Evolutionary conservation across 2,888 invertebrate genomes (phyloP).

Genomic region (Nephrotoma guestfalica): DNA sequence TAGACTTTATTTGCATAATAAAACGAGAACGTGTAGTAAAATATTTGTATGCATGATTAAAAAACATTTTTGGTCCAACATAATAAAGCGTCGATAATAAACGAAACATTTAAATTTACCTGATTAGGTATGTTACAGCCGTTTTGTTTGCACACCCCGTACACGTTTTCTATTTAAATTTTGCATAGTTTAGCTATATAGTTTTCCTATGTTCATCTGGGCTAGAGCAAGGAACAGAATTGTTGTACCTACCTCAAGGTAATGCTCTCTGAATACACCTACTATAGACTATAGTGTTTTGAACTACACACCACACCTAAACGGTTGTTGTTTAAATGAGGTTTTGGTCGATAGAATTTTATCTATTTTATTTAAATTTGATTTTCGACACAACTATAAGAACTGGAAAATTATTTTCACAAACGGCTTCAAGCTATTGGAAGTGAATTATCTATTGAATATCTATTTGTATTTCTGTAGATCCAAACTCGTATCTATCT

Average conservation of each 20-base stretch:
- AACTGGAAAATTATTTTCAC: not conserved
- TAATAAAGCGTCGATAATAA: too few species aligned
- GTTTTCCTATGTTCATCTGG: not conserved
- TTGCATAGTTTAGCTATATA: not conserved
- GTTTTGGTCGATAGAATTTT: not conserved
- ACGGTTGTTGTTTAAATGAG: not conserved
- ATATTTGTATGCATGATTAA: too few species aligned
- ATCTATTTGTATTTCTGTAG: not conserved
- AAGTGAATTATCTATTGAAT: not conserved
- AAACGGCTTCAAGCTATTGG: not conserved
- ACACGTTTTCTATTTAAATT: not conserved
- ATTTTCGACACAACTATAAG: not conserved
- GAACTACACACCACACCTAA: not conserved
- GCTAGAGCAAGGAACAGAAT: not conserved
- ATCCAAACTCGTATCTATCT: not conserved
- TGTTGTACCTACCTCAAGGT: not conserved
- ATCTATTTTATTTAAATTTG: not conserved
- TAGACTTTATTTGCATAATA: too few species aligned
- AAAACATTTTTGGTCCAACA: too few species aligned
- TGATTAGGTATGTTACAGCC: not conserved
- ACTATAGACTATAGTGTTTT: not conserved
- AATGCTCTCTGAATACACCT: not conserved
- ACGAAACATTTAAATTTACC: too few species aligned
- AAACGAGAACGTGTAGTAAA: too few species aligned
- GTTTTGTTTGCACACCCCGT: not conserved